Evolutionary conservation across 2,888 invertebrate species (phyloP), one percentile per base, ranked within the genome.

Genomic region (Leucania comma): DNA sequence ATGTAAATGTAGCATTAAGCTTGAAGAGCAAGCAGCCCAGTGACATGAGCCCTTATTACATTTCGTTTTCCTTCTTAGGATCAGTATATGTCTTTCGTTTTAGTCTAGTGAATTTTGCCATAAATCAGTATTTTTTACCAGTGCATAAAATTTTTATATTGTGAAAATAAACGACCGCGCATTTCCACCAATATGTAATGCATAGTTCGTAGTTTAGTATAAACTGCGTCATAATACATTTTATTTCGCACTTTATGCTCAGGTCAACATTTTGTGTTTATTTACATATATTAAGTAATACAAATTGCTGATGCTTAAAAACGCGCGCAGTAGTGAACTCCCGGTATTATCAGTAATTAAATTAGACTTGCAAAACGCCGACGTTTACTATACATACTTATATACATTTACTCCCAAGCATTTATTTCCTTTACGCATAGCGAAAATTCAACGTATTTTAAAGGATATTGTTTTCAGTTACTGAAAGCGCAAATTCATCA

Each of bases 341-440:
- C 5, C 77, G 63, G 72, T 73, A 84, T 83, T 86, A 85, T 76
- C 81, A 78, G 86, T 86, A 85, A 87, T 87, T 81, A 82, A 84
- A 85, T 83, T 86, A 80, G 86, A 85, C 82, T 85, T 85, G 85
- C 82, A 81, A 82, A 85, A 78, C 68, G 68, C 53, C 74, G 59
- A 78, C 53, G 54, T 68, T 35, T 63, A 50, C 42, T 14, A 51
- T 63, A 66, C 50, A 51, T 63, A 66, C 50, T 58, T 46, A 59
- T 51, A 56, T 77, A 68, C 58, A 53, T 69, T 70, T 65, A 74
- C 67, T 77, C 73, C 54, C 58, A 60, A 74, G 68, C 42, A 59
- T 58, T 72, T 62, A 75, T 72, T 80, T 77, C 76, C 53, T 79
- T 70, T 64, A 74, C 69, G 57, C 66, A 59, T 35, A 64, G 24